Conservation (phyloP, 2,888 invertebrate genomes). For the Eupithecia abbreviata region DNA sequence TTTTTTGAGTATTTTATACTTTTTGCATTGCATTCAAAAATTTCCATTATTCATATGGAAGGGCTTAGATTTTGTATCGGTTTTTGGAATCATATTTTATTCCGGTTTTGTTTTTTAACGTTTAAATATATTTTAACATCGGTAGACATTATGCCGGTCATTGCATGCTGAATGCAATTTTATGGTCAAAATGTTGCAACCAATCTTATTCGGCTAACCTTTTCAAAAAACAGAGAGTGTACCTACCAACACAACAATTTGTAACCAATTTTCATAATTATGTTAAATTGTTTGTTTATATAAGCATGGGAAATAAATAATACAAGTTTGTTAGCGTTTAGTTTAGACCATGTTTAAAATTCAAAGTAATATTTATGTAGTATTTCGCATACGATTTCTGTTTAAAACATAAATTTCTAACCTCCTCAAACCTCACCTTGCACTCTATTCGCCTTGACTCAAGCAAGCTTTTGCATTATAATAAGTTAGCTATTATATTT, state of each 20-base stretch:
- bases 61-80: no score
- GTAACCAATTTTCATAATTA: neutral
- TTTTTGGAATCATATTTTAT: neutral
- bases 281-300: neutral
- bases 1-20: neutral
- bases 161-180: neutral
- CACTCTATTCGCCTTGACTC: constrained; percentile 1
- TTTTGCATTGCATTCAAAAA: neutral
- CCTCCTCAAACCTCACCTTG: constrained; percentile 7
- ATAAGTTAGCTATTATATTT: neutral
- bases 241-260: neutral
- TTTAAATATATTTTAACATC: neutral
- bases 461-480: constrained; percentile 6
- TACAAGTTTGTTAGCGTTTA: neutral
- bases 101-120: neutral
- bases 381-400: neutral
- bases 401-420: neutral
- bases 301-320: neutral
- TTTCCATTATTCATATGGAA: no score
- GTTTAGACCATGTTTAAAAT: neutral
- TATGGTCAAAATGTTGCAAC: neutral
- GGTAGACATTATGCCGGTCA: no score
- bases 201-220: neutral
- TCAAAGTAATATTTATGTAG: neutral
- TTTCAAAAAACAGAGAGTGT: neutral